phyloP scores from a whole-genome alignment of 2,888 invertebrate genomes.

The Agrochola macilenta region DNA sequence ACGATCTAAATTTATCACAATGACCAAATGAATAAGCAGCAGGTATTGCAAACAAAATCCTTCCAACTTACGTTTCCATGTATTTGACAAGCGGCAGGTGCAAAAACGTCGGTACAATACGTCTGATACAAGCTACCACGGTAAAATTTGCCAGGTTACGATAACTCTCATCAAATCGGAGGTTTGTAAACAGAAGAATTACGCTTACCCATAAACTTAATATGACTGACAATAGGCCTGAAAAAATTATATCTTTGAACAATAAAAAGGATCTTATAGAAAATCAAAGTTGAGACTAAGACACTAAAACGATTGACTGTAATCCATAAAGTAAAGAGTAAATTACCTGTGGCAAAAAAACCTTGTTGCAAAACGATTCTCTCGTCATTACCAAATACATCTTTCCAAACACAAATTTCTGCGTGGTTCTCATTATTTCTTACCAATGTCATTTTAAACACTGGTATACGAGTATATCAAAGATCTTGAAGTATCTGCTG shows the following conservation, averaged over 20 bases:
- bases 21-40: constrained; percentile 39
- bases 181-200: constrained; percentile 70
- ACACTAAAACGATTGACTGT: no score
- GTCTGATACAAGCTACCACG: constrained; percentile 73
- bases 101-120: constrained; percentile 67
- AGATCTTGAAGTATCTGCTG: background rate
- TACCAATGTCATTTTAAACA: constrained; percentile 41
- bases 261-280: background rate
- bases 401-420: constrained; percentile 73
- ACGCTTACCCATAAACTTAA: constrained; percentile 74
- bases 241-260: constrained; percentile 52
- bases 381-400: constrained; percentile 73
- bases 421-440: constrained; percentile 24
- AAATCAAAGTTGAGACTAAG: background rate
- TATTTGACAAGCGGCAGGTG: constrained; percentile 66
- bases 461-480: background rate
- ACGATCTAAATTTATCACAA: constrained; percentile 18
- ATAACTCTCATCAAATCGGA: constrained; percentile 79
- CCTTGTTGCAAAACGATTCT: constrained; percentile 70
- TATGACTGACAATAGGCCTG: constrained; percentile 75
- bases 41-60: constrained; percentile 22
- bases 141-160: constrained; percentile 83
- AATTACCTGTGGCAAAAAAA: constrained; percentile 73
- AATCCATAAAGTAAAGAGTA: background rate
- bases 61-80: constrained; percentile 69